phyloP scores from a whole-genome alignment of 2,113 vertebrate genomes.

The Gymnorhina tibicen region DNA sequence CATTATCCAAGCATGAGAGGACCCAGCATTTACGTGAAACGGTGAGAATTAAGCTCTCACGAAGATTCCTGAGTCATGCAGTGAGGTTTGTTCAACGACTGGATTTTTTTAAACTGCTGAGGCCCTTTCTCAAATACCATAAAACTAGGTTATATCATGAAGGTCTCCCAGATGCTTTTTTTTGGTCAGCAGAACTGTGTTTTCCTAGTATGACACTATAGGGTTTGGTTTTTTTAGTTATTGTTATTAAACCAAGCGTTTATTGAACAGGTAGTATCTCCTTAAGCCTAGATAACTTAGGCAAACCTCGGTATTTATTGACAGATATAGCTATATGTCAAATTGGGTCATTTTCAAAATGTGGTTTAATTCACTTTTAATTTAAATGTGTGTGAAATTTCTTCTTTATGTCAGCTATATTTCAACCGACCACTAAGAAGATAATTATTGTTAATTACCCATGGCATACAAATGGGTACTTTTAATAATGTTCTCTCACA shows the following conservation, averaged over 20 bases:
- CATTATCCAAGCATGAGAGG: neutral
- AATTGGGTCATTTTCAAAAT: neutral
- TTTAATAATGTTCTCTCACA: neutral
- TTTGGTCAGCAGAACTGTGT: neutral
- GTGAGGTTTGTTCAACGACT: neutral
- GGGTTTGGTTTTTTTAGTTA: neutral
- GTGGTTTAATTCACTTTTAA: neutral
- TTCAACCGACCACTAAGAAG: neutral
- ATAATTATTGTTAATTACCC: conserved; percentile 6
- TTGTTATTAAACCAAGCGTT: neutral
- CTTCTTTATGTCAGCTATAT: neutral
- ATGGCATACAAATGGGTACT: neutral
- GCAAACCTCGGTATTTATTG: neutral
- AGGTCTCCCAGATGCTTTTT: neutral
- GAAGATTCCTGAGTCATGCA: rapidly evolving
- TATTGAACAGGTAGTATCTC: neutral
- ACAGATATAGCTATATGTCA: neutral
- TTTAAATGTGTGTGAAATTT: neutral
- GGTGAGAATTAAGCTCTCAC: neutral
- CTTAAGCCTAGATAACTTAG: neutral
- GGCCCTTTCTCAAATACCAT: neutral
- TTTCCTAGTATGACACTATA: neutral
- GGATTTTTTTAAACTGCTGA: neutral
- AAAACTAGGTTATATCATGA: neutral
- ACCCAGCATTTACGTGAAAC: rapidly evolving